Conservation (phyloP, 2,113 vertebrate species). For the Pungitius pungitius region DNA sequence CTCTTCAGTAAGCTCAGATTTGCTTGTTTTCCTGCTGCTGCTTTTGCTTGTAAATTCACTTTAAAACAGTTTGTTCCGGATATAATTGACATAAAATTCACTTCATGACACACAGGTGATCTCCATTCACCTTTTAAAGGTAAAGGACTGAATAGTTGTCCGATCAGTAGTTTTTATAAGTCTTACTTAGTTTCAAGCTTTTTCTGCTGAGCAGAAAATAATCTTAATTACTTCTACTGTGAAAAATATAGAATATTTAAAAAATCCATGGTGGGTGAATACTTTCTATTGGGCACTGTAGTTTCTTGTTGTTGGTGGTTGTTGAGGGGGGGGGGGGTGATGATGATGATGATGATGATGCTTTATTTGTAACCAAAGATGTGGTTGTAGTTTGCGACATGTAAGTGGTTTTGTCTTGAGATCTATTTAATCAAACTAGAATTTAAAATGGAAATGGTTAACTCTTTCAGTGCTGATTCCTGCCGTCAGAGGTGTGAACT, state of each 20-base stretch:
- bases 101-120: background rate
- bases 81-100: background rate
- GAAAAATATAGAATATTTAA: slow-evolving; percentile 32
- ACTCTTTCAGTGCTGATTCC: slow-evolving; percentile 53
- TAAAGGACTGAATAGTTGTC: background rate
- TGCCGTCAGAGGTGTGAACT: slow-evolving; percentile 43
- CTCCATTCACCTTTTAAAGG: background rate
- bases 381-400: slow-evolving; percentile 69
- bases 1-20: background rate
- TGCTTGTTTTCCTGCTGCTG: background rate
- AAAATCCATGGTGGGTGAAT: slow-evolving; percentile 32
- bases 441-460: slow-evolving; percentile 40
- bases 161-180: background rate
- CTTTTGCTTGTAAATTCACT: background rate
- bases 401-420: slow-evolving; percentile 64
- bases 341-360: slow-evolving; percentile 36
- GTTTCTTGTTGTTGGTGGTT: slow-evolving; percentile 28
- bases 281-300: slow-evolving; percentile 45
- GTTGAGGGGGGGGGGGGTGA: slow-evolving; percentile 10
- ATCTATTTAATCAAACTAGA: slow-evolving; percentile 60
- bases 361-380: slow-evolving; percentile 78
- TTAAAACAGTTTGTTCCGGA: background rate
- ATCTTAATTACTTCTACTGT: slow-evolving; percentile 20
- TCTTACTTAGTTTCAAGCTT: background rate
- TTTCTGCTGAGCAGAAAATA: background rate